These are phyloP conservation scores for Pteropus rufus DNA, from an alignment of 2,797 vertebrate species.

Conservation along the genomic window DNA sequence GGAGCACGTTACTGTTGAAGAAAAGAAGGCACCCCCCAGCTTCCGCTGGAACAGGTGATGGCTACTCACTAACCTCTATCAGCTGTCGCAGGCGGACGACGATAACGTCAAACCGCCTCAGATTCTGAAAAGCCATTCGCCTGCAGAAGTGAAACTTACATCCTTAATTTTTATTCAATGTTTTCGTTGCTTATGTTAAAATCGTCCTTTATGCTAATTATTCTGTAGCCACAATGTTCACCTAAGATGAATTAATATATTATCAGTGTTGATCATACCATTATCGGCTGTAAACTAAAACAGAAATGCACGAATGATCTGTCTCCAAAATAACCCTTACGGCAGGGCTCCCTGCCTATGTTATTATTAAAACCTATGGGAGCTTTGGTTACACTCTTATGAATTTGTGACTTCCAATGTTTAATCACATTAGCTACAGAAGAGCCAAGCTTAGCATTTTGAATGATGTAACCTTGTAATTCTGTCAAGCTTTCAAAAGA, in stretches of 20 bases:
- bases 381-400: neutral
- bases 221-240: neutral
- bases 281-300: neutral
- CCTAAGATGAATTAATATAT: neutral
- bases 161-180: neutral
- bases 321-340: neutral
- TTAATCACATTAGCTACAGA: neutral
- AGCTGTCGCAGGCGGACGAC: neutral
- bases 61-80: neutral
- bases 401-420: neutral
- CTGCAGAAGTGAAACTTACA: neutral
- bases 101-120: neutral
- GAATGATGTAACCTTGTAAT: neutral
- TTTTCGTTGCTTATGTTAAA: neutral
- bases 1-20: neutral
- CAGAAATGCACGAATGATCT: neutral
- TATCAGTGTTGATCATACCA: neutral
- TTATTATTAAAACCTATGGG: neutral
- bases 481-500: neutral
- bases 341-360: neutral
- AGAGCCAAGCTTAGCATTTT: neutral
- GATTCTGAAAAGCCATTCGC: neutral
- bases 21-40: neutral
- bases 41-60: neutral
- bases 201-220: neutral